Percentiles rank a stretch among this genome's conserved stretches.
These are phyloP conservation scores for Cercopithecus mitis DNA, from an alignment of 2,797 vertebrate species.

Conservation along the genomic window DNA sequence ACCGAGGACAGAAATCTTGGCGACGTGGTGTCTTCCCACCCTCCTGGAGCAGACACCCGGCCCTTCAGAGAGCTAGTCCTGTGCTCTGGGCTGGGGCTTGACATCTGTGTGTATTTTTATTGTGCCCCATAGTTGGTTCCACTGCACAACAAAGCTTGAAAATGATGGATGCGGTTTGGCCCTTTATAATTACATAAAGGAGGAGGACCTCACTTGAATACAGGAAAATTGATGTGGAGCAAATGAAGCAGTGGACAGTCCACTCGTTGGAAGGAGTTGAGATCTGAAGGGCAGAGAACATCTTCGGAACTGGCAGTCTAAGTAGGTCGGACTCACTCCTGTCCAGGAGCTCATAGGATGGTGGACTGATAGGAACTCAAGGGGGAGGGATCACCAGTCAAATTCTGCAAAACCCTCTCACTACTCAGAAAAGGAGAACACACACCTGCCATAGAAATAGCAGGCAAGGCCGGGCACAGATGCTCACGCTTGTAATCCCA, in stretches of 20 bases:
- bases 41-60: background rate
- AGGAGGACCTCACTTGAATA: background rate
- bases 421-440: background rate
- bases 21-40: background rate
- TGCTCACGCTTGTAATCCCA: background rate
- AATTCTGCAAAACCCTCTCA: background rate
- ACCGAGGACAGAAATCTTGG: background rate
- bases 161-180: accelerated
- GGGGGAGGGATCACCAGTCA: background rate
- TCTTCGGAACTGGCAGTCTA: background rate
- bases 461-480: background rate
- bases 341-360: background rate
- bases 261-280: background rate
- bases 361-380: too few species aligned
- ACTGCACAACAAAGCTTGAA: background rate
- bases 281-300: accelerated
- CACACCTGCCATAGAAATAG: background rate
- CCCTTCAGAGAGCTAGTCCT: background rate
- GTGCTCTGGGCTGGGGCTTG: background rate
- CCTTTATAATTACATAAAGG: background rate
- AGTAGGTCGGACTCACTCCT: background rate
- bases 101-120: background rate
- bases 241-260: background rate
- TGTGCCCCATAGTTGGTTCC: background rate
- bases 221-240: background rate